Evolutionary conservation across 2,113 vertebrate genomes (phyloP), one percentile per base, ranked within the genome.

Genomic region (Spea multiplicata): DNA sequence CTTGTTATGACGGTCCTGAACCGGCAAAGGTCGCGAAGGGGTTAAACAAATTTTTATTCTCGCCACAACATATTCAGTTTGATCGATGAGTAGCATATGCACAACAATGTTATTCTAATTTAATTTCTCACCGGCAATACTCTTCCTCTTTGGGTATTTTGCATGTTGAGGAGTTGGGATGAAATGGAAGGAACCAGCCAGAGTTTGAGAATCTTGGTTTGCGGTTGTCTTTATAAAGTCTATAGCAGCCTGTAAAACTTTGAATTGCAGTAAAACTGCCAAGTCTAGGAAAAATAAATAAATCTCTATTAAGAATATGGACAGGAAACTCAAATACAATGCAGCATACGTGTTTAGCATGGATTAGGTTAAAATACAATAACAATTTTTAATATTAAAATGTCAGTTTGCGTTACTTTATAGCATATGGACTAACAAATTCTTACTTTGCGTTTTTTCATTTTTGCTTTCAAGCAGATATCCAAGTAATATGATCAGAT

Each of bases 381-480:
- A 3, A 8, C 50, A 8, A 2, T 12, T 12, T 3, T 6, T 53
- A 10, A 6, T 8, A 53, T 53, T 53, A 53, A 10, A 53, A 53
- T 53, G 50, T 8, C 30, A 30, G 1, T 30, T 30, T 52, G 50
- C 50, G 9, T 52, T 52, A 12, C 44, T 47, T 14, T 8, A 68
- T 47, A 68, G 44, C 10, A 8, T 66, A 8, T 66, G 17, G 16
- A 66, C 2, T 44, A 44, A 66, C 5, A 69, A 66, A 64, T 61
- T 85, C 91, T 95, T 93, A 99, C 97, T 94, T 88, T 92, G 94
- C 44, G 96, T 98, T 84, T 89, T 94, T 77, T 89, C 86, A 85
- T 95, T 95, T 92, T 94, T 96, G 92, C 95, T 98, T 55, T 92
- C 96, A 85, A 97, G 95, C 89, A 99, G 94, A 90, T 95, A 94